A percentile compares a stretch with the other conserved stretches of the same genome.
Conservation (phyloP, 2,888 invertebrate genomes). For the Prenolepis imparis region DNA sequence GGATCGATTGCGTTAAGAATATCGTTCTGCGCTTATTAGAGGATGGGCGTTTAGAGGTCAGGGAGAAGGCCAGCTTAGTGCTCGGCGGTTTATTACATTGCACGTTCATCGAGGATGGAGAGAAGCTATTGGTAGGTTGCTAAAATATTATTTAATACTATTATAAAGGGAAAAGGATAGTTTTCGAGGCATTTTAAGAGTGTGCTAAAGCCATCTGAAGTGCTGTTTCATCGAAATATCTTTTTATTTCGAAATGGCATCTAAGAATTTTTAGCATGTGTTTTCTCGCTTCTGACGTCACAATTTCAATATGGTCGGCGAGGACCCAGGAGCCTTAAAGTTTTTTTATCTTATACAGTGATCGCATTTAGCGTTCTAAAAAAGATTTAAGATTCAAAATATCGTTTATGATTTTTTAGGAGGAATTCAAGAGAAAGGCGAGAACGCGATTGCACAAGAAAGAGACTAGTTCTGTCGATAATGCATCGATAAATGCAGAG, state of each 20-base stretch:
- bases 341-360: neutral
- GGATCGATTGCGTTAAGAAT: conserved; percentile 88
- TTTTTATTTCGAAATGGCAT: too few relatives aligned
- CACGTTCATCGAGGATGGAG: conserved; percentile 90
- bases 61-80: conserved; percentile 93
- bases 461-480: conserved; percentile 23
- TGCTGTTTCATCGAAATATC: too few relatives aligned
- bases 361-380: neutral
- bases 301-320: too few relatives aligned
- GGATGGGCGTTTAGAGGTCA: conserved; percentile 92
- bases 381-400: neutral
- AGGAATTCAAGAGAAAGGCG: conserved; percentile 88
- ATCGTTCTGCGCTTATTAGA: conserved; percentile 90
- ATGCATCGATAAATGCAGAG: conserved; percentile 61
- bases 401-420: conserved; percentile 83
- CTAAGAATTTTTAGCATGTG: too few relatives aligned
- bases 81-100: conserved; percentile 96
- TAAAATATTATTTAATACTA: neutral
- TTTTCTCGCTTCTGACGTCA: too few relatives aligned
- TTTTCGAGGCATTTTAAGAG: too few relatives aligned
- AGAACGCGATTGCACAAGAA: conserved; percentile 85
- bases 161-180: too few relatives aligned
- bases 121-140: conserved; percentile 87
- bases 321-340: too few relatives aligned
- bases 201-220: too few relatives aligned